phyloP scores from a whole-genome alignment of 2,797 vertebrate species.

The Catamblyrhynchus diadema region DNA sequence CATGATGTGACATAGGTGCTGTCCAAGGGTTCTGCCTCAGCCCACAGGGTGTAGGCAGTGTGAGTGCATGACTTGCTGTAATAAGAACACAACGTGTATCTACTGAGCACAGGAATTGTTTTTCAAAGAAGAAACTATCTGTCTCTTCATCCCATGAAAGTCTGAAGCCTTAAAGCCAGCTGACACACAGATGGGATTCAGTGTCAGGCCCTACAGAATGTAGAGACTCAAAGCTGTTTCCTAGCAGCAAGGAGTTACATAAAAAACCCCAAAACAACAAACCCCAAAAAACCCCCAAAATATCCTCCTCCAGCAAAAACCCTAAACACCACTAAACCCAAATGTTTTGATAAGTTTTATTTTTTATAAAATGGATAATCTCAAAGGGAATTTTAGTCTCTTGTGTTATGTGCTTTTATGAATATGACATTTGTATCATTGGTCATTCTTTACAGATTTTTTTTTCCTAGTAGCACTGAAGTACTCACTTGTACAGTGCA shows the following conservation, averaged over 20 bases:
- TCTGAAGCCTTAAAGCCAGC: not conserved
- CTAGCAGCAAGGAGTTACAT: not conserved
- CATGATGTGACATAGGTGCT: slow-evolving; percentile 23
- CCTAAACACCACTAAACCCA: not conserved
- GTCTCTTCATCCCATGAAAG: not conserved
- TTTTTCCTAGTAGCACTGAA: not conserved
- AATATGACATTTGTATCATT: not conserved
- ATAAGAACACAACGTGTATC: not conserved
- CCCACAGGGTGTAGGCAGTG: slow-evolving; percentile 27
- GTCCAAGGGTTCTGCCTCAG: slow-evolving; percentile 33
- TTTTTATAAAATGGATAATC: not conserved
- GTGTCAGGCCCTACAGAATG: not conserved
- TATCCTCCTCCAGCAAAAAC: rapidly evolving
- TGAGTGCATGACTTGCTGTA: not conserved
- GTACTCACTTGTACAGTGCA: not conserved
- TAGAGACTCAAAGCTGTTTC: not conserved
- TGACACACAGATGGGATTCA: not conserved
- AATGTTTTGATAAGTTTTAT: not conserved
- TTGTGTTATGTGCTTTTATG: not conserved
- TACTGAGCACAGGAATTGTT: not conserved
- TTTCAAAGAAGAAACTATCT: not conserved
- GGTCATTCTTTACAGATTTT: not conserved
- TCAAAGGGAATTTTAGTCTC: not conserved
- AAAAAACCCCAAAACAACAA: not conserved
- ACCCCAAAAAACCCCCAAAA: not conserved